These are phyloP conservation scores for Orthosia gracilis DNA, from an alignment of 2,888 invertebrate species.

Conservation along the genomic window DNA sequence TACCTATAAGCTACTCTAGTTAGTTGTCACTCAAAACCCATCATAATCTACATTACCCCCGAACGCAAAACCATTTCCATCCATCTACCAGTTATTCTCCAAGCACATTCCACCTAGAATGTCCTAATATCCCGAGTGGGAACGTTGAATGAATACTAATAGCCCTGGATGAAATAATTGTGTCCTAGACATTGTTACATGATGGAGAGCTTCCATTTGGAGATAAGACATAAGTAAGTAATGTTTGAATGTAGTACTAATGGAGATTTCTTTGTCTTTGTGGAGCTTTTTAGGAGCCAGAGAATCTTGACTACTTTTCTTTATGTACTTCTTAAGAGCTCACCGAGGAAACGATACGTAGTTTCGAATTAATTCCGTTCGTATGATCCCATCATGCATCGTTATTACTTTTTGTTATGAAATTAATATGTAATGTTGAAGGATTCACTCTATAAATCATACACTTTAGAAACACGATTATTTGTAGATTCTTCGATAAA, in stretches of 20 bases:
- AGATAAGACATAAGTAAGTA: conserved; percentile 21
- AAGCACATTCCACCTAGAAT: conserved; percentile 31
- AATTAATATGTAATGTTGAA: too few relatives aligned
- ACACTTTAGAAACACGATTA: too few relatives aligned
- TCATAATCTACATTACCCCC: conserved; percentile 9
- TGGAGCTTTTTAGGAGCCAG: background rate
- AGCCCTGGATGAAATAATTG: conserved; percentile 23
- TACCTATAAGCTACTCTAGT: background rate
- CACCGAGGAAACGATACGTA: too few relatives aligned
- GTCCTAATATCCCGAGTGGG: conserved; percentile 27
- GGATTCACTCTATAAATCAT: too few relatives aligned
- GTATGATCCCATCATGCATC: too few relatives aligned
- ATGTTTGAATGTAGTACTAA: conserved; percentile 18
- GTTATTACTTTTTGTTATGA: too few relatives aligned
- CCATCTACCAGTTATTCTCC: background rate
- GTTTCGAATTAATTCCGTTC: too few relatives aligned
- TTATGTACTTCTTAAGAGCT: too few relatives aligned
- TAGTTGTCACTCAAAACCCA: background rate
- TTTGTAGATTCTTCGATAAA: too few relatives aligned
- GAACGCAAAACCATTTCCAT: background rate
- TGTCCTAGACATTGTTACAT: conserved; percentile 31
- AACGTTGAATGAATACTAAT: conserved; percentile 56
- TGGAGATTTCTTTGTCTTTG: conserved; percentile 22
- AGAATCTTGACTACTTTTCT: background rate
- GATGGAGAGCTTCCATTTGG: conserved; percentile 42